Evolutionary conservation across 2,113 vertebrate species (phyloP), one percentile per base, ranked within the genome.

Genomic region (Okapia johnstoni): DNA sequence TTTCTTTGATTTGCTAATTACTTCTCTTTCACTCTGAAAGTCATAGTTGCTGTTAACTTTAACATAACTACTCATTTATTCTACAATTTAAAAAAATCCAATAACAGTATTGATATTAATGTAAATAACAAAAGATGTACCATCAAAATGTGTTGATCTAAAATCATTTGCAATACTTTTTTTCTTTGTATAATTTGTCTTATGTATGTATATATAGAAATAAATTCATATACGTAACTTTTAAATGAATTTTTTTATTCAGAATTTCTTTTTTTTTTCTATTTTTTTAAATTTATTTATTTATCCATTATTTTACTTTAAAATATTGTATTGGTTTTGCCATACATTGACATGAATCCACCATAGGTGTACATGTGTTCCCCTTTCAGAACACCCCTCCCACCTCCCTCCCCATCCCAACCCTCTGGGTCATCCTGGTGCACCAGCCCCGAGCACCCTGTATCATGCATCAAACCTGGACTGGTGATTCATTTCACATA

Each of bases 1-100:
- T 73, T 23, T 87, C 30, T 96, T 93, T 97, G 80, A 94, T 94
- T 90, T 93, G 86, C 14, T 93, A 77, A 90, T 97, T 95, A 12
- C 58, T 93, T 95, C 58, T 85, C 57, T 88, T 95, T 91, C 85
- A 85, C 40, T n/a, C 25, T 70, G 36, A 63, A 73, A 81, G 58
- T 94, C 85, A 83, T 97, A 61, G 58, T 94, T 97, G 43, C 83
- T 94, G 3, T 85, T 93, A 95, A 80, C 25, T 94, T 93, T 60
- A 90, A 92, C 40, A 57, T 95, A 76, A 88, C 80, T 94, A 46
- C 30, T 57, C 36, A 40, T 89, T 96, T 93, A 88, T 81, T 33
- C 16, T 91, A 50, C 14, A 84, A 57, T 58, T 96, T 25, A 21
- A 52, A 81, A 55, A 55, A 85, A 92, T 93, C 96, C 36, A 46